Conservation (phyloP, 2,113 vertebrate species). For the Heloderma charlesbogerti region DNA sequence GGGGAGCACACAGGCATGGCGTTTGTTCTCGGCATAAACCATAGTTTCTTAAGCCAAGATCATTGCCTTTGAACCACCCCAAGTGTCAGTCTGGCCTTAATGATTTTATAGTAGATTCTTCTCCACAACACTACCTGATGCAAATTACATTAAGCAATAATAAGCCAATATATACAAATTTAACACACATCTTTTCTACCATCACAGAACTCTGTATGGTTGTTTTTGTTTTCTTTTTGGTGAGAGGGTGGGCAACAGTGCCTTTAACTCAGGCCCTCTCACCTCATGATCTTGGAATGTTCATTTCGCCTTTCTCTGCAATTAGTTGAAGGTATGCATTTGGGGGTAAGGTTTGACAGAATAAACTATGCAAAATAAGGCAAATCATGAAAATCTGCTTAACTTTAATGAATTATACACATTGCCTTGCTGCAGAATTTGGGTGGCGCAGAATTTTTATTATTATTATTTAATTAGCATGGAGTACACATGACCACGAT, state of each 20-base stretch:
- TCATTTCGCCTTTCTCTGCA: not conserved
- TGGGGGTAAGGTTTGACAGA: not conserved
- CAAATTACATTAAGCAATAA: not conserved
- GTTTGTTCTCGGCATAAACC: not conserved
- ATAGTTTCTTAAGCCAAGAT: not conserved
- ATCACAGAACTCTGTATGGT: not conserved
- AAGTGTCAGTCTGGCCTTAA: not conserved
- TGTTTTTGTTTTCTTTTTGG: not conserved
- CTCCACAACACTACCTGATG: not conserved
- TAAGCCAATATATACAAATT: not conserved
- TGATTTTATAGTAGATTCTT: not conserved
- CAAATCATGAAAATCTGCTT: not conserved
- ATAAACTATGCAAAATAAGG: not conserved
- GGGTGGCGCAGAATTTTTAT: not conserved
- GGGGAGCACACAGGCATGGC: not conserved
- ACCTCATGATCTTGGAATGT: not conserved
- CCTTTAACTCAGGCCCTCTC: too few relatives aligned
- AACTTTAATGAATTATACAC: not conserved
- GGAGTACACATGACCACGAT: too few relatives aligned
- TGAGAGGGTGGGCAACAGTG: too few relatives aligned
- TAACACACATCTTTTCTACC: not conserved
- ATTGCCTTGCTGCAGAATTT: not conserved
- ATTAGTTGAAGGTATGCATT: not conserved
- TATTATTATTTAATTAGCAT: not conserved
- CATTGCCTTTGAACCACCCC: not conserved